Evolutionary conservation across 2,888 invertebrate genomes (phyloP).

Genomic region (Tiliacea citrago): DNA sequence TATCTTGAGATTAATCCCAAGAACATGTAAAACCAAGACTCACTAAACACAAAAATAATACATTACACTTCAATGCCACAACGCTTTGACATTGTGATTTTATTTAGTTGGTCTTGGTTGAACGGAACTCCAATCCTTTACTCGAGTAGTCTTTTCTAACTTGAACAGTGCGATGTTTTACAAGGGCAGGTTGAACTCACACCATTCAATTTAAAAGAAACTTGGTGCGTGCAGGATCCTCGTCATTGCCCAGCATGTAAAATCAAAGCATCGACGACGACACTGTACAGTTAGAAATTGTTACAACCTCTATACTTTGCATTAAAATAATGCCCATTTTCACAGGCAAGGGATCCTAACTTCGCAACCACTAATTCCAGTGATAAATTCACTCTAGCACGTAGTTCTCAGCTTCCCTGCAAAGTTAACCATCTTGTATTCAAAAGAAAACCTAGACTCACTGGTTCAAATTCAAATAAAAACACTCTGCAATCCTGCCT

Average conservation of each 20-base stretch:
- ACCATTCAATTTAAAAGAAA: slow-evolving; percentile 91
- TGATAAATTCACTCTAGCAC: slow-evolving; percentile 87
- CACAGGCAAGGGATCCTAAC: slow-evolving; percentile 91
- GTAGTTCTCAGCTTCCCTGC: slow-evolving; percentile 90
- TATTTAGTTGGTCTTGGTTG: slow-evolving; percentile 91
- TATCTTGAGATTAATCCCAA: slow-evolving; percentile 78
- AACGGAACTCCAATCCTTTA: slow-evolving; percentile 90
- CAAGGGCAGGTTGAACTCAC: slow-evolving; percentile 87
- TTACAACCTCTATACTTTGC: slow-evolving; percentile 98
- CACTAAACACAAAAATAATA: slow-evolving; percentile 89
- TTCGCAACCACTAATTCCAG: slow-evolving; percentile 88
- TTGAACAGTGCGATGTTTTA: slow-evolving; percentile 89
- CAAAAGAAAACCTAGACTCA: slow-evolving; percentile 87
- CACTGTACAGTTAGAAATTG: slow-evolving; percentile 88
- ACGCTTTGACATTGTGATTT: slow-evolving; percentile 78
- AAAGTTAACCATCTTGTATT: slow-evolving; percentile 88
- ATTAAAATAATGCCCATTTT: slow-evolving; percentile 97
- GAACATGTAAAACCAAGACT: slow-evolving; percentile 90
- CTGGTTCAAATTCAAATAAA: slow-evolving; percentile 81
- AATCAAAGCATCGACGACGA: slow-evolving; percentile 82
- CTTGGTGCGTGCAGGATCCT: slow-evolving; percentile 87
- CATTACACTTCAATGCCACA: slow-evolving; percentile 78
- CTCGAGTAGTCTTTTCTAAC: slow-evolving; percentile 90
- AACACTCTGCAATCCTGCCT: slow-evolving; percentile 83
- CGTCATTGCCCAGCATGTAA: slow-evolving; percentile 76